Evolutionary conservation across 2,113 vertebrate species (phyloP).

Genomic region (Tor tambroides): DNA sequence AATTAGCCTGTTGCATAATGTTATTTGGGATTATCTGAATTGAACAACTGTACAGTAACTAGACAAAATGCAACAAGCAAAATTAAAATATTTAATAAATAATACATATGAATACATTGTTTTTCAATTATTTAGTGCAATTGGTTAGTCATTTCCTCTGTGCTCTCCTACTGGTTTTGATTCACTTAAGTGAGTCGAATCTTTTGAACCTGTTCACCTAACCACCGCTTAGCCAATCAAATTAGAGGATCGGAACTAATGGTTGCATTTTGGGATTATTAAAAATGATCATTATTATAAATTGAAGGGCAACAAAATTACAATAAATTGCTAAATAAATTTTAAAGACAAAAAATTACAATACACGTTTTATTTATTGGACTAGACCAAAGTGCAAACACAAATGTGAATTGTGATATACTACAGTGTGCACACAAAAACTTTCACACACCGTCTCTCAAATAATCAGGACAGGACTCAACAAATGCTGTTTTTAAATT

Average conservation of each 20-base stretch:
- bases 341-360: too few species aligned
- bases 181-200: background rate
- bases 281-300: background rate
- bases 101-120: too few species aligned
- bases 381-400: background rate
- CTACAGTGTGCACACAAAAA: background rate
- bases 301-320: background rate
- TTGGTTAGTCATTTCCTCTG: too few species aligned
- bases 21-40: background rate
- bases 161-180: background rate
- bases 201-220: background rate
- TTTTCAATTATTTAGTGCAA: too few species aligned
- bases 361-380: too few species aligned
- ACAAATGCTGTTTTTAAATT: constrained; percentile 20
- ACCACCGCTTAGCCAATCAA: background rate
- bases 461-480: background rate
- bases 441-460: background rate
- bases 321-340: too few species aligned
- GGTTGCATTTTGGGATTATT: background rate
- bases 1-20: background rate
- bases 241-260: background rate
- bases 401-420: background rate
- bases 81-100: background rate
- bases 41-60: too few species aligned
- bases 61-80: background rate